Evolutionary conservation across 2,888 invertebrate species (phyloP), one percentile per base, ranked within the genome.

Genomic region (Esperia sulphurella): DNA sequence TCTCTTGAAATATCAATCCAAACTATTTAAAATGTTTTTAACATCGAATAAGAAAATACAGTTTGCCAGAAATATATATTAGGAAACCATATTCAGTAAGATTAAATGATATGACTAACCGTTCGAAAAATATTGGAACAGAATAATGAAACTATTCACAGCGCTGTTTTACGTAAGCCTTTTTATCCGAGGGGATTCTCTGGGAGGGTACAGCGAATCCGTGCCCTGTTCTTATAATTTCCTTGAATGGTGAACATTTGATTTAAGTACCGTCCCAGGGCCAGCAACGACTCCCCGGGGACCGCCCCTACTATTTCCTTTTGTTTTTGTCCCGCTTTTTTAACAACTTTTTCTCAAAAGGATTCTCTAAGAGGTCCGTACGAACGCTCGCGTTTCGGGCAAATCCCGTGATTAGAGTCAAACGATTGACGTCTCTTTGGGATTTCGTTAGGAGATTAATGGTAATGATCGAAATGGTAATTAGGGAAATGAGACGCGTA

Each of bases 231-330:
- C 83, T 87, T 84, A 83, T 84, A 87, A 87, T 87, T 87, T 83
- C 80, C 82, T 81, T 79, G 81, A 86, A 86, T 79, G 79, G 81
- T 78, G 83, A 83, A 81, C 85, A 83, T 87, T 87, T 87, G 85
- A 87, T 86, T 86, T 84, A 87, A 87, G 85, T 83, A 83, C 82
- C 83, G 82, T 83, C 86, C 84, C 83, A 80, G 74, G 79, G 79
- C 78, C 75, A 80, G 71, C 68, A 79, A 86, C 75, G 85, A 71
- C 76, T 75, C 86, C 64, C 78, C 44, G 55, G 78, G 75, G 86
- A 81, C 79, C 85, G 79, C 84, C 85, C 85, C 79, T 79, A 81
- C 85, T 86, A 86, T 87, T 86, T 82, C 75, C 80, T 71, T 84
- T 86, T 85, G 81, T 86, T 85, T 83, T 79, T 80, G 78, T 76